Evolutionary conservation across 2,797 vertebrate genomes (phyloP).

Genomic region (Gymnopithys bicolor): DNA sequence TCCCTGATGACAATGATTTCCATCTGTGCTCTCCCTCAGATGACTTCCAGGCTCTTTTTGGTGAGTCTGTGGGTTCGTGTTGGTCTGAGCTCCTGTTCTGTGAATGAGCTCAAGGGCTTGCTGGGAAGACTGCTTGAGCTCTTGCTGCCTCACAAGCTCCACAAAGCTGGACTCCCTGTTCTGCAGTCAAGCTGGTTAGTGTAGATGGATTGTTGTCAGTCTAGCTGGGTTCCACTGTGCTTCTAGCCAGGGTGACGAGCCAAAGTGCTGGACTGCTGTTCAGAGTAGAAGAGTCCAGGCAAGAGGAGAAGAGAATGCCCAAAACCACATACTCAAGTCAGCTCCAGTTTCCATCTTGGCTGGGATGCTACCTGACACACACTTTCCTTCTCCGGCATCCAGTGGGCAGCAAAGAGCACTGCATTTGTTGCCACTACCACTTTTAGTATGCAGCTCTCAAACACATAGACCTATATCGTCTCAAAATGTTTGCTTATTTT

Average conservation of each 20-base stretch:
- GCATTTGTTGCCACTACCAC: not conserved
- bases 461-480: not conserved
- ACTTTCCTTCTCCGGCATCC: not conserved
- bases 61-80: not conserved
- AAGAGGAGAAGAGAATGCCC: not conserved
- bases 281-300: not conserved
- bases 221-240: not conserved
- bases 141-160: not conserved
- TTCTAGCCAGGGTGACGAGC: not conserved
- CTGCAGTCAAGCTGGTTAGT: fast-evolving
- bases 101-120: not conserved
- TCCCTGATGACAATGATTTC: slow-evolving; percentile 53
- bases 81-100: not conserved
- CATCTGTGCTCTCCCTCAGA: slow-evolving; percentile 38
- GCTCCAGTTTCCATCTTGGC: not conserved
- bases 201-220: not conserved
- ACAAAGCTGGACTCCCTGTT: not conserved
- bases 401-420: not conserved
- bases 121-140: not conserved
- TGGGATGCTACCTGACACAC: not conserved
- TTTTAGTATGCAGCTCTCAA: slow-evolving; percentile 14
- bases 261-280: not conserved
- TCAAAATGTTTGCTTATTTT: slow-evolving; percentile 31
- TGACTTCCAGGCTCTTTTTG: slow-evolving; percentile 48
- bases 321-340: not conserved